Evolutionary conservation across 2,113 vertebrate species (phyloP), one percentile per base, ranked within the genome.

Genomic region (Lycocorax pyrrhopterus): DNA sequence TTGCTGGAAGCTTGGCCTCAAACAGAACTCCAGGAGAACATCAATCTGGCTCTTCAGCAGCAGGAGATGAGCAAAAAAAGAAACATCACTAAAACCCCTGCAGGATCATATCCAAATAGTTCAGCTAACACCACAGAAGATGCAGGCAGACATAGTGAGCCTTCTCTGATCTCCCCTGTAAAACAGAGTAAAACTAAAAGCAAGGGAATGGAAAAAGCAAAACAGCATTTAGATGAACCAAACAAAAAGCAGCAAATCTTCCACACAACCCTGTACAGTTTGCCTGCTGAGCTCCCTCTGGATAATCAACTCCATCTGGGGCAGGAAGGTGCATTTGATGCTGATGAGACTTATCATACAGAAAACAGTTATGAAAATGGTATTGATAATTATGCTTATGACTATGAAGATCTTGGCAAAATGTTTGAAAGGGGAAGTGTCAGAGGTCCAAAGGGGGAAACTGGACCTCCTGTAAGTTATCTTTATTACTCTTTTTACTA

Each of bases 371-470:
- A 99, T 55, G 98, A 98, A 51, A 92, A 97, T 76, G 97, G 98
- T 95, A 95, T 98, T 79, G 98, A 97, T 81, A 98, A 94, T 97
- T 99, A 99, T 72, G 98, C 98, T 95, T 99, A 99, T 91, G 98
- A 98, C 95, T 98, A 98, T 76, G 99, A 99, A 95, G 99, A 99
- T 84, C 95, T 97, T 87, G 98, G 98, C 59, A 97, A 98, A 94
- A 94, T 99, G 82, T 98, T 99, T 32, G 98, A 99, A 87, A 98
- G 98, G 62, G 98, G 98, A 77, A 98, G 97, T 90, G 96, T 98
- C 60, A 98, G 80, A 93, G 99, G 99, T 95, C 98, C 98, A 75
- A 99, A 99, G 98, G 99, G 99, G 96, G 99, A 99, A 84, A 97
- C 98, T 35, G 99, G 99, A 96, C 97, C 96, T 97, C 97, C 98